A percentile compares a stretch with the other conserved stretches of the same genome.
These are phyloP conservation scores for Hipposideros armiger DNA, from an alignment of 2,113 vertebrate species.

Conservation along the genomic window DNA sequence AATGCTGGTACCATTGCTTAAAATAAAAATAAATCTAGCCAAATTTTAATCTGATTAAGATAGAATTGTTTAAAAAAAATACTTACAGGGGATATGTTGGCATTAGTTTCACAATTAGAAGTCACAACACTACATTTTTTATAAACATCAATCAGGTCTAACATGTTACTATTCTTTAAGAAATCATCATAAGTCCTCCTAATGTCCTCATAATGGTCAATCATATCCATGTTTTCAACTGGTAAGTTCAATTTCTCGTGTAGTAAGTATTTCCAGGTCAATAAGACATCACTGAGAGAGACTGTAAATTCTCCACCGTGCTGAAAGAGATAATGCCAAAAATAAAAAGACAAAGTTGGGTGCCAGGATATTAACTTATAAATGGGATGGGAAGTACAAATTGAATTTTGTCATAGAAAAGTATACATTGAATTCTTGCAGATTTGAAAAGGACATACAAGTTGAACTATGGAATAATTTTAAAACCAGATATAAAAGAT, in stretches of 20 bases:
- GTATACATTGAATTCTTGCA: not conserved
- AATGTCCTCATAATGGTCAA: conserved; percentile 91
- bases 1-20: not conserved
- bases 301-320: conserved; percentile 91
- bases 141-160: conserved; percentile 94
- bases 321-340: conserved; percentile 84
- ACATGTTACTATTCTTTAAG: conserved; percentile 91
- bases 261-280: conserved; percentile 94
- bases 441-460: not conserved
- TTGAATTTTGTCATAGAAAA: conserved; percentile 13
- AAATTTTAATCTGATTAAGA: conserved; percentile 45
- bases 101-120: conserved; percentile 85
- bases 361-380: not conserved
- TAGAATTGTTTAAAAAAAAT: conserved; percentile 68
- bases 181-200: conserved; percentile 91
- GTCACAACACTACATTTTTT: conserved; percentile 88
- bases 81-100: conserved; percentile 91
- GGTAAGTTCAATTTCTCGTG: conserved; percentile 92
- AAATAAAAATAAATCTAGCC: conserved; percentile 52
- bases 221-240: conserved; percentile 81
- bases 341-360: not conserved
- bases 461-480: conserved; percentile 14
- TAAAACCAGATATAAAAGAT: conserved; percentile 47
- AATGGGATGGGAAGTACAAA: not conserved
- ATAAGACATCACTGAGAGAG: conserved; percentile 93